Evolutionary conservation across 2,113 vertebrate genomes (phyloP).

Genomic region (Oryzias curvinotus): DNA sequence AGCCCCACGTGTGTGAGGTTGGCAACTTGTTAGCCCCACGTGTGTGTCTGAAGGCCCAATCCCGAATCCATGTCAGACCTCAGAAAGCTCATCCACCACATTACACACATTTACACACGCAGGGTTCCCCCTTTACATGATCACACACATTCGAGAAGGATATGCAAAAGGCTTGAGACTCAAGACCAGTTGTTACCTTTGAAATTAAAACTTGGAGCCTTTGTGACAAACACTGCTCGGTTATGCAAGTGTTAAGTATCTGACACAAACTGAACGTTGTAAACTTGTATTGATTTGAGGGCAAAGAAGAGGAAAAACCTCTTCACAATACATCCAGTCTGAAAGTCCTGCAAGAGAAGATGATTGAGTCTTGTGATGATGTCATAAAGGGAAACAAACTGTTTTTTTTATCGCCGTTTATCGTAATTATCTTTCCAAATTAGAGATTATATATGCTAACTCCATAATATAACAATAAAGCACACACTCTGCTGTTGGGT

Average conservation of each 20-base stretch:
- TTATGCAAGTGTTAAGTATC: constrained; percentile 19
- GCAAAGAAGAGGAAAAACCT: not conserved
- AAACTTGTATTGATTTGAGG: not conserved
- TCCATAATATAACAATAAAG: constrained; percentile 35
- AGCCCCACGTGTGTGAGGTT: not conserved
- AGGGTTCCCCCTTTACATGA: too few relatives aligned
- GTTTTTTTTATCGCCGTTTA: constrained; percentile 35
- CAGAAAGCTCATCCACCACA: too few relatives aligned
- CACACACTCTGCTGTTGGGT: constrained; percentile 19
- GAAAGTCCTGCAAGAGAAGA: not conserved
- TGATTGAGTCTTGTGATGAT: constrained; percentile 11
- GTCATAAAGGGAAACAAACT: constrained; percentile 10
- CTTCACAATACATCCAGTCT: constrained; percentile 2
- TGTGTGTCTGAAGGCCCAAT: constrained; percentile 2
- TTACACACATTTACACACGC: too few relatives aligned
- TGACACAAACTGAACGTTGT: not conserved
- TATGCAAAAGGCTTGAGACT: constrained; percentile 33
- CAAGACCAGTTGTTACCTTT: constrained; percentile 16
- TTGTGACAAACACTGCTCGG: constrained; percentile 11
- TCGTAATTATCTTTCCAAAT: constrained; percentile 23
- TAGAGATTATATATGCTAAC: constrained; percentile 7
- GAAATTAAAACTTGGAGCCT: constrained; percentile 5
- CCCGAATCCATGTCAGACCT: too few relatives aligned
- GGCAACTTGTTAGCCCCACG: constrained; percentile 2
- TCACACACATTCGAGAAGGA: not conserved